Evolutionary conservation across 2,797 vertebrate genomes (phyloP).

Genomic region (Macrochelys suwanniensis): DNA sequence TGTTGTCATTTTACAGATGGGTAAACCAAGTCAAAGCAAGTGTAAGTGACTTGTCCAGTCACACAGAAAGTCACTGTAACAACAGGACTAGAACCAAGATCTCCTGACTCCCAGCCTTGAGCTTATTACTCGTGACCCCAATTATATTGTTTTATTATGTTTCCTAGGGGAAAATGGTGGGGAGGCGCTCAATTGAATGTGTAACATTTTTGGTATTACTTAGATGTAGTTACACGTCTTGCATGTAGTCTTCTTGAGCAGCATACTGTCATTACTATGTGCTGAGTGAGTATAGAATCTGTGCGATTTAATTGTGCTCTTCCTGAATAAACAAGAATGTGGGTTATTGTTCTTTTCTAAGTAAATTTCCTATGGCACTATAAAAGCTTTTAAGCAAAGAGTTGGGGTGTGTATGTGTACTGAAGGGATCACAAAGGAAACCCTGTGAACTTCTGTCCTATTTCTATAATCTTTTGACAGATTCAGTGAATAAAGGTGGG

Average conservation of each 20-base stretch:
- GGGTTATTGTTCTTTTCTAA: constrained; percentile 33
- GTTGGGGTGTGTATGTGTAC: not conserved
- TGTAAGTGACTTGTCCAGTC: not conserved
- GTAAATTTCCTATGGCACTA: constrained; percentile 21
- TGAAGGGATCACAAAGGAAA: not conserved
- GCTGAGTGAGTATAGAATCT: not conserved
- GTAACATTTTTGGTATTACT: not conserved
- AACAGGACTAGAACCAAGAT: not conserved
- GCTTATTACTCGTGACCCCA: not conserved
- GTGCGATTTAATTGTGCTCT: not conserved
- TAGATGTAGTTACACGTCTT: not conserved
- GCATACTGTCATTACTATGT: not conserved
- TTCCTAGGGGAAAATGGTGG: not conserved
- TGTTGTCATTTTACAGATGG: not conserved
- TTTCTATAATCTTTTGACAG: constrained; percentile 15
- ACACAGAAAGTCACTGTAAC: not conserved
- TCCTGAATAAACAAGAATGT: constrained; percentile 30
- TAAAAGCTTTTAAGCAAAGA: not conserved
- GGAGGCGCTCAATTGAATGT: not conserved
- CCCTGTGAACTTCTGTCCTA: not conserved
- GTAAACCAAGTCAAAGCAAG: not conserved
- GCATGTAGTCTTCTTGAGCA: not conserved
- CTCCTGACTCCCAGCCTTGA: not conserved
- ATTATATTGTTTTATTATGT: constrained; percentile 2
- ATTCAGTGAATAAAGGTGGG: not conserved